These are phyloP conservation scores for Lynx canadensis DNA, from an alignment of 2,113 vertebrate genomes.

Conservation along the genomic window DNA sequence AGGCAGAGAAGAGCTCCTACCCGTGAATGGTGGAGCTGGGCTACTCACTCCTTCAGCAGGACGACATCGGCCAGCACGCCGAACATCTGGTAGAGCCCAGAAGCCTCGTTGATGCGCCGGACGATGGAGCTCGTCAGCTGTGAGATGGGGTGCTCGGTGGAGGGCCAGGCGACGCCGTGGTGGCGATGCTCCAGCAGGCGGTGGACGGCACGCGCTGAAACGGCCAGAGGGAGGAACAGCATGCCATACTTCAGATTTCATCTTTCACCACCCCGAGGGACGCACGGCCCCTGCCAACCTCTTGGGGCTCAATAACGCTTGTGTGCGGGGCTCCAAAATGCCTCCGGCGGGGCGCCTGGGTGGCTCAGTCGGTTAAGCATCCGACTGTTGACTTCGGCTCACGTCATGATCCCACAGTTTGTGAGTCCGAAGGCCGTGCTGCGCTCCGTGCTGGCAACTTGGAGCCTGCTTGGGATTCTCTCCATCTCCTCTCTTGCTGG, in stretches of 20 bases:
- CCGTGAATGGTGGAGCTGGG: neutral
- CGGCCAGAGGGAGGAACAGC: neutral
- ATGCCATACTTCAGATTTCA: accelerated
- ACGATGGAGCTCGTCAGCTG: conserved; percentile 93
- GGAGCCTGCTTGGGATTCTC: too few species aligned
- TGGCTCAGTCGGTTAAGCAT: too few species aligned
- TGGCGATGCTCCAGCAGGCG: conserved; percentile 93
- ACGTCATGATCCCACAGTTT: too few species aligned
- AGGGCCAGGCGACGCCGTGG: conserved; percentile 92
- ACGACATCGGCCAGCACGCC: conserved; percentile 94
- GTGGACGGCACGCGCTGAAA: conserved; percentile 92
- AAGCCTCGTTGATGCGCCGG: conserved; percentile 94
- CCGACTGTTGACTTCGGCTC: too few species aligned
- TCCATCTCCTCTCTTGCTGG: too few species aligned
- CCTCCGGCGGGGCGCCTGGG: too few species aligned
- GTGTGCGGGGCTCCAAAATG: accelerated
- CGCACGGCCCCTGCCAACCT: accelerated
- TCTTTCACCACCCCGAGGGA: neutral
- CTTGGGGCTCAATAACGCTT: too few species aligned
- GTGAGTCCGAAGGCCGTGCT: too few species aligned
- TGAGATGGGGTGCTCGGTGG: conserved; percentile 84
- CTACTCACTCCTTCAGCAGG: conserved; percentile 92
- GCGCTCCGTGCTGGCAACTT: too few species aligned
- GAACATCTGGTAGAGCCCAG: conserved; percentile 98
- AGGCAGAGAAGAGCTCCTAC: neutral